Evolutionary conservation across 2,797 vertebrate genomes (phyloP), one percentile per base, ranked within the genome.

Genomic region (Diplodus puntazzo): DNA sequence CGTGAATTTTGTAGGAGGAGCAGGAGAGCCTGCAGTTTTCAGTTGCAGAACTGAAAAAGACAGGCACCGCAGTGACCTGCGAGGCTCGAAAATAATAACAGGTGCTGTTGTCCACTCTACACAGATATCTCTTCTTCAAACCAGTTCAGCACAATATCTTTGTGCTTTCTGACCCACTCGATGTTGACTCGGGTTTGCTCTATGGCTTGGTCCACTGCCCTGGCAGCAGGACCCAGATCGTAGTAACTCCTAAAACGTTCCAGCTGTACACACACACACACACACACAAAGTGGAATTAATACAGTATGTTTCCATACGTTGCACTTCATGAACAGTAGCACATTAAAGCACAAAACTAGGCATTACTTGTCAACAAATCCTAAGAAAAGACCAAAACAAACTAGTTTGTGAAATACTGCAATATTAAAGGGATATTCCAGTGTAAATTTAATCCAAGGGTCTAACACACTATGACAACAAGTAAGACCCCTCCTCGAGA

Each of bases 151-250:
- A 98, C 82, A 0, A 0, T 0, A 0, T 63, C 62, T 86, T 81
- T 90, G 95, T 98, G 96, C 65, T 96, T 87, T 0, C 71, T 80
- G 87, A 99, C 96, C 98, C 98, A 99, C 45, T 94, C 79, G 86
- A 98, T 98, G 92, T 99, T 99, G 60, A 95, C 87, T 0, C 75
- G 87, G 1, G 97, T 98, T 67, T 90, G 94, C 92, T 99, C 97
- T 59, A 98, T 94, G 0, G 95, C 95, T 84, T 96, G 96, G 34
- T 96, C 84, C 81, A 97, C 83, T 0, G 92, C 91, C 30, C 86
- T 87, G 0, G 89, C 5, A 7, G 30, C 49, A 12, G 43, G 0
- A 5, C n/a, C 17, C n/a, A 72, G 86, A 0, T 87, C 0, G 1
- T 96, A 91, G 0, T 93, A 83, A 0, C 0, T 0, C 48, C 93